These are phyloP conservation scores for Nestor notabilis DNA, from an alignment of 2,113 vertebrate species.

Conservation along the genomic window DNA sequence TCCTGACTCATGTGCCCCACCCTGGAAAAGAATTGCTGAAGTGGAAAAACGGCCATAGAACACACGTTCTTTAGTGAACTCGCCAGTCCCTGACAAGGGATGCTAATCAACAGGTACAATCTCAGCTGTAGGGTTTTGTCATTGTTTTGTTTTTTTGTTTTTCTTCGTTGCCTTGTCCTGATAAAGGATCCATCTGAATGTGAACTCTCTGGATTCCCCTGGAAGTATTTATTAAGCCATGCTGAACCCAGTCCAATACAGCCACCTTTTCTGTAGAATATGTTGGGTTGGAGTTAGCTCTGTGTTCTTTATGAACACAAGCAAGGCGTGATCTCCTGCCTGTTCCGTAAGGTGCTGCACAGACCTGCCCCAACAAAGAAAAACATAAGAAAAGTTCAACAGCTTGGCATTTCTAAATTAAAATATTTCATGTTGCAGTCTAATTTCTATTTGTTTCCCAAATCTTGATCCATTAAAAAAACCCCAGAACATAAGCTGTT, in stretches of 20 bases:
- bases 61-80: neutral
- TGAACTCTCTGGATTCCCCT: neutral
- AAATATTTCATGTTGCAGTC: rapidly evolving
- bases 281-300: neutral
- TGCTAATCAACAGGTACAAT: neutral
- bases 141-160: neutral
- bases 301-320: neutral
- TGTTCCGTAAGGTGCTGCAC: neutral
- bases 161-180: neutral
- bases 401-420: neutral
- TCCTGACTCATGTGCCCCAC: neutral
- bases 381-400: neutral
- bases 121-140: rapidly evolving
- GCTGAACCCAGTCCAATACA: neutral
- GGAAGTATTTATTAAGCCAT: neutral
- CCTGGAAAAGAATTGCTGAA: neutral
- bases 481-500: neutral
- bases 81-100: neutral
- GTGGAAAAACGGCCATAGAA: neutral
- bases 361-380: neutral
- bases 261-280: neutral
- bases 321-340: neutral
- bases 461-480: neutral
- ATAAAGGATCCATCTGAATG: neutral
- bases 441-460: neutral